Conservation (phyloP, 2,888 invertebrate genomes). For the Abscondita cerata region DNA sequence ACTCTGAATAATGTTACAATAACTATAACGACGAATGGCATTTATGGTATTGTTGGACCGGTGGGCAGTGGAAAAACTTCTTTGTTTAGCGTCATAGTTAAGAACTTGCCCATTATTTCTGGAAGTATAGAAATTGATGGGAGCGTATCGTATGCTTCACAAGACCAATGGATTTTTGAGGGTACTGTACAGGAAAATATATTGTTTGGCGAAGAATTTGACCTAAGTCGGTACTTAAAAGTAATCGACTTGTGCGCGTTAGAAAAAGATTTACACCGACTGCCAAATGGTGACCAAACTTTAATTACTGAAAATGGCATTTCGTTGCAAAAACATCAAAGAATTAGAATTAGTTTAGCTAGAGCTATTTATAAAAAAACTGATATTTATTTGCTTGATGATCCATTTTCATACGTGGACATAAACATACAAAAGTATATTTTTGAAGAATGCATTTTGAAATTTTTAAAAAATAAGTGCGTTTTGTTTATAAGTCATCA, state of each 20-base stretch:
- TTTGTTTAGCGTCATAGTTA: too few relatives aligned
- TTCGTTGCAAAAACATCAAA: slow-evolving; percentile 81
- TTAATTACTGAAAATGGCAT: slow-evolving; percentile 80
- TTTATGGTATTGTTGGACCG: too few relatives aligned
- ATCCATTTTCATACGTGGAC: slow-evolving; percentile 80
- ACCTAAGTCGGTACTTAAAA: slow-evolving; percentile 62
- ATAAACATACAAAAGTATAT: slow-evolving; percentile 72
- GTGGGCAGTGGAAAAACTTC: too few relatives aligned
- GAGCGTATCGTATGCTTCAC: slow-evolving; percentile 61
- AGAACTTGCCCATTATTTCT: too few relatives aligned
- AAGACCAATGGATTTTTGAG: slow-evolving; percentile 66
- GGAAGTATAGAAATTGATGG: too few relatives aligned
- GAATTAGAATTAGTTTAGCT: slow-evolving; percentile 77
- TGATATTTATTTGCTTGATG: slow-evolving; percentile 78
- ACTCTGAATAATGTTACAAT: too few relatives aligned
- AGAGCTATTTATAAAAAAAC: slow-evolving; percentile 75
- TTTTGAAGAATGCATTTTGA: slow-evolving; percentile 73
- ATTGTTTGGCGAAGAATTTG: slow-evolving; percentile 69
- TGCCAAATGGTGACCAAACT: slow-evolving; percentile 75
- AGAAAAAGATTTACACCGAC: slow-evolving; percentile 70
- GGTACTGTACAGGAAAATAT: slow-evolving; percentile 75
- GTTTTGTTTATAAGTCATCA: too few relatives aligned
- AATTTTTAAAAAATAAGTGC: slow-evolving; percentile 61
- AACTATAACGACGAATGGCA: too few relatives aligned
- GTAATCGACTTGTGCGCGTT: slow-evolving; percentile 69